A percentile compares a stretch with the other conserved stretches of the same genome.
Evolutionary conservation across 2,888 invertebrate species (phyloP).

Genomic region (Metacarcinus magister): DNA sequence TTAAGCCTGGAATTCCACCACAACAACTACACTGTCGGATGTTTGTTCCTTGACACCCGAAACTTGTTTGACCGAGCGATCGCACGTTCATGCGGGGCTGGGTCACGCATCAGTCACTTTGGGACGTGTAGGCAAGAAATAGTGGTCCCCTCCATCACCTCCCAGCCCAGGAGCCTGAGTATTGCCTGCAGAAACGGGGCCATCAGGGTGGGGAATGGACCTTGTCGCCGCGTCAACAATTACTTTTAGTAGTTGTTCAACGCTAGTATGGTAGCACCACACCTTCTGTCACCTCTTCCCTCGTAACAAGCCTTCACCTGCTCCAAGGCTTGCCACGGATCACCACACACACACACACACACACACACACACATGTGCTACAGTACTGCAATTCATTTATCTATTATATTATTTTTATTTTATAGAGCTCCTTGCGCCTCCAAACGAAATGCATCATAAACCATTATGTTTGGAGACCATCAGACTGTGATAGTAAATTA

Average conservation of each 20-base stretch:
- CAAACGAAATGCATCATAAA: background rate
- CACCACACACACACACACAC: background rate
- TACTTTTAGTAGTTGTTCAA: background rate
- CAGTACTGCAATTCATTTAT: too few relatives aligned
- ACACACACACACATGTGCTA: background rate
- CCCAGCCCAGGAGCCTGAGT: slow-evolving; percentile 45
- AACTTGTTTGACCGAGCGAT: slow-evolving; percentile 73
- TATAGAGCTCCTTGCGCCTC: background rate
- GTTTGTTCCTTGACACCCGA: slow-evolving; percentile 51
- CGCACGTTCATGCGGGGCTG: slow-evolving; percentile 69
- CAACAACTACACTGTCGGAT: slow-evolving; percentile 69
- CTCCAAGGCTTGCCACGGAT: background rate
- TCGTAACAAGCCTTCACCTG: too few relatives aligned
- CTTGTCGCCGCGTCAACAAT: slow-evolving; percentile 58
- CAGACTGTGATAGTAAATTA: slow-evolving; percentile 45
- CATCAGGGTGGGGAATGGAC: slow-evolving; percentile 38
- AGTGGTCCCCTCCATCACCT: slow-evolving; percentile 62
- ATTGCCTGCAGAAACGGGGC: slow-evolving; percentile 60
- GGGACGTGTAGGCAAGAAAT: slow-evolving; percentile 64
- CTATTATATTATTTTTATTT: too few relatives aligned
- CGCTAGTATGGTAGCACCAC: background rate
- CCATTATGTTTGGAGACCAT: background rate
- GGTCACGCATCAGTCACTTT: slow-evolving; percentile 62
- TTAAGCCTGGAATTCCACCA: background rate
- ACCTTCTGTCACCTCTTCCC: too few relatives aligned